Percentiles rank a stretch among this genome's conserved stretches.
Evolutionary conservation across 2,797 vertebrate species (phyloP).

Genomic region (Protosalanx chinensis): DNA sequence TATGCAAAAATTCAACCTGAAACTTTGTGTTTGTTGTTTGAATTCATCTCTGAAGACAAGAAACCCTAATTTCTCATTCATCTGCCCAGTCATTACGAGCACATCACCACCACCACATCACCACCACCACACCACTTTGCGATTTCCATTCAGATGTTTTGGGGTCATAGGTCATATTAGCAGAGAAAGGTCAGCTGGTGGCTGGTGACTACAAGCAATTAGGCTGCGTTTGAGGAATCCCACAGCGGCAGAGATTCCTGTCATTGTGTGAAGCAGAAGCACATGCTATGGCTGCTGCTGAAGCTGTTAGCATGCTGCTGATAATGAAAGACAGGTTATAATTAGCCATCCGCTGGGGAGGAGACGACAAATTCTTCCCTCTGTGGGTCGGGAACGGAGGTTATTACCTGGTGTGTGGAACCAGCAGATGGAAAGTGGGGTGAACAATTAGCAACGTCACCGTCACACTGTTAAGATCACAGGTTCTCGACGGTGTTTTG

Average conservation of each 20-base stretch:
- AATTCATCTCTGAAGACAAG: no score
- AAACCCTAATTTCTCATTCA: no score
- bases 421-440: not conserved
- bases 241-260: slow-evolving; percentile 6
- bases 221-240: slow-evolving; percentile 28
- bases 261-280: not conserved
- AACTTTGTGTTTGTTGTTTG: no score
- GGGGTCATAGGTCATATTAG: not conserved
- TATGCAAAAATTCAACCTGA: no score
- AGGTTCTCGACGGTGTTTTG: no score
- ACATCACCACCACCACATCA: not conserved
- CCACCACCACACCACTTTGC: not conserved
- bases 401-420: not conserved
- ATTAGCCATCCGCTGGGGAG: slow-evolving; percentile 12
- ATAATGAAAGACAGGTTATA: slow-evolving; percentile 32
- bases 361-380: slow-evolving; percentile 15
- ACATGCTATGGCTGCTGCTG: no score
- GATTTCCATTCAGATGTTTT: not conserved
- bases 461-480: no score
- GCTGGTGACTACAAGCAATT: slow-evolving; percentile 15
- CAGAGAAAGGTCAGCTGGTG: not conserved
- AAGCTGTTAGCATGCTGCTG: slow-evolving; percentile 12
- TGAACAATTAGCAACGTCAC: not conserved
- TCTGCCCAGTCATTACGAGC: not conserved
- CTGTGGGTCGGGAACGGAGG: not conserved